Base-by-base conservation (phyloP, 1,140 invertebrate genomes). In the Cyclina sinensis region DNA sequence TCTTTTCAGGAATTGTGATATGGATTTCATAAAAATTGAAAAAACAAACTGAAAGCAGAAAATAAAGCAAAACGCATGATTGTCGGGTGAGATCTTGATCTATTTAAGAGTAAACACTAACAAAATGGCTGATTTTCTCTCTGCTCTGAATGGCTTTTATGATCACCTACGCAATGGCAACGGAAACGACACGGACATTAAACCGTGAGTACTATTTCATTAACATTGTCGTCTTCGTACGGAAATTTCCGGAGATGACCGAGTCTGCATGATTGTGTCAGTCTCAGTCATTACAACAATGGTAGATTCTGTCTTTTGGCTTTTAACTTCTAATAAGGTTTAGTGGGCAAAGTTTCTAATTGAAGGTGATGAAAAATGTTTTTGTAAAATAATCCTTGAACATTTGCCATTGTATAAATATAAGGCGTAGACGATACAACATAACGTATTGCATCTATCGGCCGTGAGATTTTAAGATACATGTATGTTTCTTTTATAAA, bases 141-240 rank as follows among this genome's bases (percentile, higher is more conserved):
- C 32, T 14, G 65, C 65, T 5, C 37, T 70, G 35, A 70, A 70
- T 70, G 65, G 65, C 12, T 70, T 70, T n/a, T 70, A 70, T 16
- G 16, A 35, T 7, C 35, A 70, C 27, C 9, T 70, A 11, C 32
- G 65, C 30, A 5, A 4, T 1, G 65, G 21, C 21, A 16, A 37
- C 24, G 65, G 27, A 16, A 70, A 70, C 32, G 65, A 70, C 2
- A 70, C 65, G 14, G n/a, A 27, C 11, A 7, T 5, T 54, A 24
- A 62, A 65, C 5, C 27, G 65, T 70, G 27, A 70, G 65, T 70
- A 16, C 7, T 30, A 30, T 30, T 32, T 35, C 18, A 65, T 5
- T 59, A 7, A 16, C n/a, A n/a, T n/a, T n/a, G n/a, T n/a, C n/a
- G n/a, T 59, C n/a, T 59, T 27, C 7, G 57, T 59, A 27, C 11